Percentiles rank a stretch among this genome's conserved stretches.
These are phyloP conservation scores for Phyllostomus discolor DNA, from an alignment of 2,113 vertebrate species.

Conservation along the genomic window DNA sequence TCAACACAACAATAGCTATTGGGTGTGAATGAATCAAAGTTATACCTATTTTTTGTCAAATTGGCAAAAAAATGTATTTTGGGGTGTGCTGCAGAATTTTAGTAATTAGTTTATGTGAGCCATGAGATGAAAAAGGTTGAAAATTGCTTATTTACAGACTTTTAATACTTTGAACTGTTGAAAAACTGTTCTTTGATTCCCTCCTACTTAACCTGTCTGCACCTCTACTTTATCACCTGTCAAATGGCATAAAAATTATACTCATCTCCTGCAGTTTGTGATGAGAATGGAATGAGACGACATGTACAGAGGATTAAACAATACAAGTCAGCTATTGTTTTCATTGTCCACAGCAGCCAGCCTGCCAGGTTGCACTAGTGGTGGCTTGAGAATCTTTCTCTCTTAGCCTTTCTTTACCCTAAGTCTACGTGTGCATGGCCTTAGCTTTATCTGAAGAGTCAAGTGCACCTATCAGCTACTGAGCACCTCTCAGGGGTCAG, in stretches of 20 bases:
- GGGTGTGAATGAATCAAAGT: background rate
- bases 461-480: background rate
- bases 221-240: background rate
- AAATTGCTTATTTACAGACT: background rate
- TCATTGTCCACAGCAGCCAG: background rate
- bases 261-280: background rate
- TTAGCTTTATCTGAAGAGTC: background rate
- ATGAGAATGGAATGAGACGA: background rate
- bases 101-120: background rate
- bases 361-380: background rate
- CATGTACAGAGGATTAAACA: background rate
- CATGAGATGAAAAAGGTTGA: background rate
- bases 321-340: no score
- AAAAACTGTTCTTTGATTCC: background rate
- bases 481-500: fast-evolving
- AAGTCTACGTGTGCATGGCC: background rate
- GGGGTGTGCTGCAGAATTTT: background rate
- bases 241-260: background rate
- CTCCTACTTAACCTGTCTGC: background rate
- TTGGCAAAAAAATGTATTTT: background rate
- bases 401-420: background rate
- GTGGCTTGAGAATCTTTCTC: fast-evolving
- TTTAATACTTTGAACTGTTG: background rate
- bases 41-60: background rate
- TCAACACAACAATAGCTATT: background rate